phyloP scores from a whole-genome alignment of 2,113 vertebrate species.

The Chaetorhynchus papuensis region DNA sequence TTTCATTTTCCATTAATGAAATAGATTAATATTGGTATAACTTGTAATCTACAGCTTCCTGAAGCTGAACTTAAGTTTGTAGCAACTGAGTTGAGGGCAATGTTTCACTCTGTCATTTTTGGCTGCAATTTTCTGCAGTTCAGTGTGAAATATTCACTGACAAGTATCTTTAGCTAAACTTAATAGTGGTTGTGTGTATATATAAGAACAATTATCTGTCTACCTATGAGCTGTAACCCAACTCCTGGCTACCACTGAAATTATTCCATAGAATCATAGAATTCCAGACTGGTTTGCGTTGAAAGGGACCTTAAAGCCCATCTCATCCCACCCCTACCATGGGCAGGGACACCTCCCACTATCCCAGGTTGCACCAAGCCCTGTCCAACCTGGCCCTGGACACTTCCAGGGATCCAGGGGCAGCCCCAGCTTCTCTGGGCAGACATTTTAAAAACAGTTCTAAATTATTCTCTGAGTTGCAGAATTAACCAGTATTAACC shows the following conservation, averaged over 20 bases:
- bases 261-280: background rate
- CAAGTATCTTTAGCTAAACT: background rate
- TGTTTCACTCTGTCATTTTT: background rate
- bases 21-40: background rate
- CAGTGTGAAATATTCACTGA: background rate
- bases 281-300: background rate
- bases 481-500: background rate
- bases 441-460: background rate
- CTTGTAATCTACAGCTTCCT: background rate
- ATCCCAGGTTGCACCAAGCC: fast-evolving
- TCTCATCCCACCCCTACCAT: background rate
- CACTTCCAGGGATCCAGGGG: background rate
- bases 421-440: background rate
- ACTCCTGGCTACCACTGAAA: background rate
- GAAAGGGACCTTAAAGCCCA: background rate
- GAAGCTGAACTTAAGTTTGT: background rate
- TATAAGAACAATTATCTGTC: too few relatives aligned
- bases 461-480: background rate
- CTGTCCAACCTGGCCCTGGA: fast-evolving
- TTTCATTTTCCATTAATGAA: background rate
- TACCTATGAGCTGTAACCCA: background rate
- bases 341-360: background rate
- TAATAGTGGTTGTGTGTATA: fast-evolving
- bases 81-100: background rate
- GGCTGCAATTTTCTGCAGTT: background rate